A percentile compares a stretch with the other conserved stretches of the same genome.
phyloP scores from a whole-genome alignment of 1,140 invertebrate genomes.

The Triops cancriformis region DNA sequence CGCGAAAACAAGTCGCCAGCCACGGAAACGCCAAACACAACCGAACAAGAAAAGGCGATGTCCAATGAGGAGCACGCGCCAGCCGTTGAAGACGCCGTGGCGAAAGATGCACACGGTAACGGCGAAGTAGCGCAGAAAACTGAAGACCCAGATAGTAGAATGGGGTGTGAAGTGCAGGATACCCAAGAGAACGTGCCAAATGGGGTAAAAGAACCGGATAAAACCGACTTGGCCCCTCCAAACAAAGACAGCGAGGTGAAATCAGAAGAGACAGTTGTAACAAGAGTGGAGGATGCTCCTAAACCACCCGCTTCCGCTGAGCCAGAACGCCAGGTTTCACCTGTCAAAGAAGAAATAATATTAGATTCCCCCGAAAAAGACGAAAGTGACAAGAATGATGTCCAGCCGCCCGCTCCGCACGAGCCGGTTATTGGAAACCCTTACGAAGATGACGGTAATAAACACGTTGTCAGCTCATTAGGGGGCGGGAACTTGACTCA shows the following conservation, averaged over 20 bases:
- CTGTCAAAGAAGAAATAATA: not conserved
- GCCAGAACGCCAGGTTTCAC: not conserved
- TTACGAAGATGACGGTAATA: slow-evolving; percentile 15
- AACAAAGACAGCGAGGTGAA: not conserved
- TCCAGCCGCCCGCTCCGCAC: too few relatives aligned
- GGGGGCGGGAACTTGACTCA: slow-evolving; percentile 17
- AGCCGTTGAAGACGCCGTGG: not conserved
- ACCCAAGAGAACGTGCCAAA: slow-evolving; percentile 14
- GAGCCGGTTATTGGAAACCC: not conserved
- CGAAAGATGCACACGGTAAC: not conserved
- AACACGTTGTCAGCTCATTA: not conserved
- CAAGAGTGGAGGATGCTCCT: not conserved
- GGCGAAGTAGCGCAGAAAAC: not conserved
- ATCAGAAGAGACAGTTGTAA: not conserved
- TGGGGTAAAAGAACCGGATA: not conserved
- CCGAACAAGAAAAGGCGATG: not conserved
- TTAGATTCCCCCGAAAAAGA: not conserved
- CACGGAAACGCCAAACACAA: not conserved
- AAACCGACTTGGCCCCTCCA: not conserved
- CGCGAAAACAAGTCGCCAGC: not conserved
- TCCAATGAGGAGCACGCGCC: not conserved
- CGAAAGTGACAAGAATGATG: not conserved
- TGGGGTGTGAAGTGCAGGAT: not conserved
- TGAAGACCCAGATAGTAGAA: not conserved
- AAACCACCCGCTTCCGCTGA: not conserved